phyloP scores from a whole-genome alignment of 1,140 invertebrate species.

The Dreissena polymorpha region DNA sequence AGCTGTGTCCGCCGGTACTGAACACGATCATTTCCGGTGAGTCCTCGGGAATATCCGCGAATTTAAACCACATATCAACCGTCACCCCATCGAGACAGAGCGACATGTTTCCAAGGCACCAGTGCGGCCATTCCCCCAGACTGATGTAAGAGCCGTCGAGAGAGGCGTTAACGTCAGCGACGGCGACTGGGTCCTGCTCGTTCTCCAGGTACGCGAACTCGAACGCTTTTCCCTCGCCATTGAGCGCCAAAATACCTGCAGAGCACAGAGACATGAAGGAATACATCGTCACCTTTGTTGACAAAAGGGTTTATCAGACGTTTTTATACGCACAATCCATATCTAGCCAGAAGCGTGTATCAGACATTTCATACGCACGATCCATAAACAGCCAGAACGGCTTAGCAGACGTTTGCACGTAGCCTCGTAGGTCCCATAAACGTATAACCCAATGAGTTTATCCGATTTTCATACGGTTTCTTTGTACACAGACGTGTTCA shows the following conservation, averaged over 20 bases:
- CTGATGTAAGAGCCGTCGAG: constrained; percentile 31
- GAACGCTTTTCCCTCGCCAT: background rate
- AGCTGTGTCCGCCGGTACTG: constrained; percentile 43
- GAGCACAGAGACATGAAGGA: too few relatives aligned
- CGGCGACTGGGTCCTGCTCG: background rate
- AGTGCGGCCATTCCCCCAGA: constrained; percentile 49
- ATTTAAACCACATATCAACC: constrained; percentile 46
- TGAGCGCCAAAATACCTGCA: background rate
- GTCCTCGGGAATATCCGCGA: constrained; percentile 45
- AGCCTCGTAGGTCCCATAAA: too few relatives aligned
- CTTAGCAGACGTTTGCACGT: too few relatives aligned
- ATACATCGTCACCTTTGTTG: too few relatives aligned
- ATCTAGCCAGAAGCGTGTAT: too few relatives aligned
- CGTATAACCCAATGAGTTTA: too few relatives aligned
- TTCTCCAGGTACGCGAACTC: constrained; percentile 43
- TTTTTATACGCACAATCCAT: too few relatives aligned
- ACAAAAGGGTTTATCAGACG: too few relatives aligned
- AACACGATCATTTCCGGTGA: constrained; percentile 35
- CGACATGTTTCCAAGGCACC: constrained; percentile 50
- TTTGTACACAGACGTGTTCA: too few relatives aligned
- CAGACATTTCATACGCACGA: too few relatives aligned
- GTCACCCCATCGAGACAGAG: constrained; percentile 24
- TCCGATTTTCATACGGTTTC: too few relatives aligned
- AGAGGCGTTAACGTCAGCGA: constrained; percentile 5
- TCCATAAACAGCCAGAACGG: too few relatives aligned